Conservation (phyloP, 2,797 vertebrate species). For the Lagorchestes hirsutus region DNA sequence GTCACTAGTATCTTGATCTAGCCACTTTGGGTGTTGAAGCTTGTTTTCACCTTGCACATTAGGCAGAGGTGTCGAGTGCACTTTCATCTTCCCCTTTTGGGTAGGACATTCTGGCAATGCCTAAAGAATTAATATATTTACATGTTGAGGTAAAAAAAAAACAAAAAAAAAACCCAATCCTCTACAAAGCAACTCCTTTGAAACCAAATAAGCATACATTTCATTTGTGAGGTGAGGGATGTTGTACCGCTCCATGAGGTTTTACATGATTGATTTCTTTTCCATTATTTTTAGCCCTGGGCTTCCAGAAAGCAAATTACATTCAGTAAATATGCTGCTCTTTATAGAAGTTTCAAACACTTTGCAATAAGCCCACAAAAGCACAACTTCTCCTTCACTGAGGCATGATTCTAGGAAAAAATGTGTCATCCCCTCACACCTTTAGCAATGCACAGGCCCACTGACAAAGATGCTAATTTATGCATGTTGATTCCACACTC, state of each 20-base stretch:
- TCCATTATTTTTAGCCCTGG: conserved; percentile 61
- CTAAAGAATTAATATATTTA: conserved; percentile 70
- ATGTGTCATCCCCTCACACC: not conserved
- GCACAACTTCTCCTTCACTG: conserved; percentile 43
- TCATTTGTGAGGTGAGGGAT: conserved; percentile 63
- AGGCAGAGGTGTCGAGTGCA: conserved; percentile 23
- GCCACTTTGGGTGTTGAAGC: not conserved
- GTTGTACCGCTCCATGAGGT: conserved; percentile 46
- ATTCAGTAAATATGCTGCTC: conserved; percentile 27
- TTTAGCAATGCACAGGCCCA: conserved; percentile 43
- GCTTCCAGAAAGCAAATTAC: conserved; percentile 61
- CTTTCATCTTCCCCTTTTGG: conserved; percentile 56
- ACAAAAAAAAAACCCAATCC: conserved; percentile 25
- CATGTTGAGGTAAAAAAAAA: conserved; percentile 48
- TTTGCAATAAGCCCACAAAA: conserved; percentile 56
- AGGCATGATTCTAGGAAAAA: conserved; percentile 42
- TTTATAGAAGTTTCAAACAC: conserved; percentile 54
- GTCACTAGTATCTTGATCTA: not conserved
- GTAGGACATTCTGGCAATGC: conserved; percentile 25
- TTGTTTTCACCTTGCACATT: conserved; percentile 43
- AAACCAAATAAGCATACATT: conserved; percentile 59
- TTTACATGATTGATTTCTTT: conserved; percentile 57
- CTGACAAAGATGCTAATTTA: conserved; percentile 60
- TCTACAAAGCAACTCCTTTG: conserved; percentile 48
- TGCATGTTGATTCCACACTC: not conserved